Base-by-base conservation (phyloP, 2,113 vertebrate genomes). In the Xiphophorus couchianus region DNA sequence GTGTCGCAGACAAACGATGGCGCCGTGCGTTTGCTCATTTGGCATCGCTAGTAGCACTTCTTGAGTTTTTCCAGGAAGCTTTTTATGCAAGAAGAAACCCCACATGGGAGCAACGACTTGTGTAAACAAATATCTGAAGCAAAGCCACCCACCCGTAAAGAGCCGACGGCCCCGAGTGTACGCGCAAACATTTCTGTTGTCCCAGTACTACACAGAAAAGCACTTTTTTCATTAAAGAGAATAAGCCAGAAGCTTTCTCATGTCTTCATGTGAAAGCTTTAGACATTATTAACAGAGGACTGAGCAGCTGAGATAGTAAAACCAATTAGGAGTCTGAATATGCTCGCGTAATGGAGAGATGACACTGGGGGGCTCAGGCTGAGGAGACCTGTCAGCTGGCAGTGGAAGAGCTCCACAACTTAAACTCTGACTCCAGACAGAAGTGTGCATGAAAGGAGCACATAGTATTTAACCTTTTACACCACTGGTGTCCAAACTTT, bases 51-150 rank as follows among this genome's bases (percentile, higher is more conserved):
- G 77, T 65, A 90, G 76, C 70, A 65, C 75, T 28, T 10, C 9
- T 37, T n/a, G 22, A 72, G 61, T 60, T 80, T 86, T 86, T 74
- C 68, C 51, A 12, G 72, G 74, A 81, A 74, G 76, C 74, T 81
- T 76, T 85, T 73, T 25, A 70, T 19, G 77, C 42, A 1, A 74
- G 73, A 77, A 66, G 73, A 60, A 69, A 69, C 27, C 54, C 83
- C 83, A 77, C 83, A 80, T 70, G 83, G 84, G 83, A 86, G 81
- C 86, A 82, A 71, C 84, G 85, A 84, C 84, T 85, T 83, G 86
- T 82, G 81, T 84, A 87, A 88, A 90, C 88, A 87, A 74, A 58
- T 83, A 80, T 81, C 68, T 81, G 44, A 82, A 78, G 74, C 71
- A 35, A 78, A 88, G 62, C 62, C 80, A 62, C 72, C 77, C 82